A percentile compares a stretch with the other conserved stretches of the same genome.
These are phyloP conservation scores for Gavia stellata DNA, from an alignment of 2,113 vertebrate genomes.

Conservation along the genomic window DNA sequence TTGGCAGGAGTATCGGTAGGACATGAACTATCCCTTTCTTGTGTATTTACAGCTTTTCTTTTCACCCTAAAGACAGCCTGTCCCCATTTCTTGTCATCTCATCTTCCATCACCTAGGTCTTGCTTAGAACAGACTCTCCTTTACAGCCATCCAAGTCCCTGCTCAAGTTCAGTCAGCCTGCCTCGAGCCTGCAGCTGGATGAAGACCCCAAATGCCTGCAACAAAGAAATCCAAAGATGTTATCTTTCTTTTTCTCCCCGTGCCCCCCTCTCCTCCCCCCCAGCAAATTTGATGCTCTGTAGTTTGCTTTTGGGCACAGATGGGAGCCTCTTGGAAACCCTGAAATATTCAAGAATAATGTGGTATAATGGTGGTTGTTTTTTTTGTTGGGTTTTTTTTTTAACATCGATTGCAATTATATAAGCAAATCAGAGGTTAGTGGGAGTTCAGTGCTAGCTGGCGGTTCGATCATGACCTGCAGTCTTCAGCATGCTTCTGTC, in stretches of 20 bases:
- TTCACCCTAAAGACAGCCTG: background rate
- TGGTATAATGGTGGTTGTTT: background rate
- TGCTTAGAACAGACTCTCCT: background rate
- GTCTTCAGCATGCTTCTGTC: background rate
- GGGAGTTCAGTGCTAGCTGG: background rate
- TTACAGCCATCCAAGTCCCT: background rate
- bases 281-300: background rate
- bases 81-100: background rate
- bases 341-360: background rate
- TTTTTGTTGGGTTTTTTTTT: background rate
- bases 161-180: background rate
- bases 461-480: background rate
- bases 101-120: background rate
- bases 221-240: background rate
- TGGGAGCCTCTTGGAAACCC: background rate
- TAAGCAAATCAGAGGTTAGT: background rate
- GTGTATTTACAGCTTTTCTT: background rate
- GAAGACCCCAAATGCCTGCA: background rate
- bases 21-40: background rate
- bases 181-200: background rate
- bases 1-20: background rate
- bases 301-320: background rate
- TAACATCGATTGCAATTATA: background rate
- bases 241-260: background rate
- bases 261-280: accelerated